A percentile compares a stretch with the other conserved stretches of the same genome.
These are phyloP conservation scores for Sesamia nonagrioides DNA, from an alignment of 1,140 invertebrate genomes.

Conservation along the genomic window DNA sequence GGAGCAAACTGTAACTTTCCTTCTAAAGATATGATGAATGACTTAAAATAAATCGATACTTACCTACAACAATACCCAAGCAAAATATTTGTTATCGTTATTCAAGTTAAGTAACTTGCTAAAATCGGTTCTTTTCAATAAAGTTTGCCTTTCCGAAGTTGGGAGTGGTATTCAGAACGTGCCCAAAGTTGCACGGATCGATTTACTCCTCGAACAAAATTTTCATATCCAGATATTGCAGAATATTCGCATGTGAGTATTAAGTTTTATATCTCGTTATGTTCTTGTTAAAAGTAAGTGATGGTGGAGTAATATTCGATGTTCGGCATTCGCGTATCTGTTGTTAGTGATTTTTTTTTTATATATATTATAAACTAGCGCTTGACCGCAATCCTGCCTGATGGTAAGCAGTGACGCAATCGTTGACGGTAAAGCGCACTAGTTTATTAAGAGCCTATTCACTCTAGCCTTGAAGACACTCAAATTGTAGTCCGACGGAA, in stretches of 20 bases:
- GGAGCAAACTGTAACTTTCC: background rate
- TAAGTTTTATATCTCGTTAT: slow-evolving; percentile 13
- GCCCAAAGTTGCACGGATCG: slow-evolving; percentile 31
- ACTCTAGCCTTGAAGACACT: too few relatives aligned
- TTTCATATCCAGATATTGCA: slow-evolving; percentile 30
- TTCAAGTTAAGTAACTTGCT: slow-evolving; percentile 27
- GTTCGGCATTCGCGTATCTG: background rate
- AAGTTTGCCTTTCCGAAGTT: slow-evolving; percentile 26
- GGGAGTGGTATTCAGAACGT: slow-evolving; percentile 31
- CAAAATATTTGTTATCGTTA: slow-evolving; percentile 33
- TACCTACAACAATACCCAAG: slow-evolving; percentile 19
- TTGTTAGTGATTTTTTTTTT: background rate
- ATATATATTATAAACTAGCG: too few relatives aligned
- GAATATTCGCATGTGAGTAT: slow-evolving; percentile 15
- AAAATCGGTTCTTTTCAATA: slow-evolving; percentile 44
- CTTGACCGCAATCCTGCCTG: too few relatives aligned
- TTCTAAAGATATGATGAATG: background rate
- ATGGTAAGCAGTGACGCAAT: too few relatives aligned
- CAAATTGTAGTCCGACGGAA: too few relatives aligned
- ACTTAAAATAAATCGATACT: slow-evolving; percentile 23
- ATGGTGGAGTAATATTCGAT: background rate
- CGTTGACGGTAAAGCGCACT: too few relatives aligned
- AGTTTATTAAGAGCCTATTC: too few relatives aligned
- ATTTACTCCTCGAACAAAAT: slow-evolving; percentile 18
- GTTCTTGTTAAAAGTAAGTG: slow-evolving; percentile 22